Percentiles rank a stretch among this genome's conserved stretches.
These are phyloP conservation scores for Temnothorax nylanderi DNA, from an alignment of 1,140 invertebrate species.

Conservation along the genomic window DNA sequence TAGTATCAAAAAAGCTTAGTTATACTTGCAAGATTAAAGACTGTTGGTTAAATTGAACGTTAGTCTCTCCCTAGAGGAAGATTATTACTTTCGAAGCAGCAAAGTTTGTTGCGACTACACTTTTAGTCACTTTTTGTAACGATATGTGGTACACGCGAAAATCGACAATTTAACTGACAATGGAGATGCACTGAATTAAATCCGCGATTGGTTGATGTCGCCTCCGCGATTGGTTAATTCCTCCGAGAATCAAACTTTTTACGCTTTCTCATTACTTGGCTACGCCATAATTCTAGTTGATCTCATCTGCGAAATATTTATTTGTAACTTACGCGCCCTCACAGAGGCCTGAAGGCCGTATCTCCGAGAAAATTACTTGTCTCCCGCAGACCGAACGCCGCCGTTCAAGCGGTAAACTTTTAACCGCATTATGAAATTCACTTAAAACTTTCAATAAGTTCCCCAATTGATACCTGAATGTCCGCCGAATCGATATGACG, in stretches of 20 bases:
- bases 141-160: not conserved
- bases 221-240: not conserved
- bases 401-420: conserved; percentile 51
- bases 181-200: not conserved
- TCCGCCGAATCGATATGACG: conserved; percentile 47
- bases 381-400: conserved; percentile 45
- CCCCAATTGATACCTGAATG: conserved; percentile 54
- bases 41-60: not conserved
- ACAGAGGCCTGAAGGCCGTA: not conserved
- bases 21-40: conserved; percentile 13
- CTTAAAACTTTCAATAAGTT: conserved; percentile 60
- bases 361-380: conserved; percentile 54
- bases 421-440: conserved; percentile 62
- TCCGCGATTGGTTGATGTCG: too few species aligned
- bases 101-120: not conserved
- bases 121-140: not conserved
- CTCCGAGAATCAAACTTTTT: not conserved
- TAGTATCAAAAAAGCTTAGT: not conserved
- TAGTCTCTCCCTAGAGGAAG: not conserved
- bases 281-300: conserved; percentile 4
- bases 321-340: conserved; percentile 19
- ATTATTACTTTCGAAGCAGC: not conserved
- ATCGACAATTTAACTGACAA: not conserved
- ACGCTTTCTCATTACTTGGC: not conserved
- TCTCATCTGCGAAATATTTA: conserved; percentile 39